phyloP scores from a whole-genome alignment of 2,113 vertebrate genomes.

The Phainopepla nitens region DNA sequence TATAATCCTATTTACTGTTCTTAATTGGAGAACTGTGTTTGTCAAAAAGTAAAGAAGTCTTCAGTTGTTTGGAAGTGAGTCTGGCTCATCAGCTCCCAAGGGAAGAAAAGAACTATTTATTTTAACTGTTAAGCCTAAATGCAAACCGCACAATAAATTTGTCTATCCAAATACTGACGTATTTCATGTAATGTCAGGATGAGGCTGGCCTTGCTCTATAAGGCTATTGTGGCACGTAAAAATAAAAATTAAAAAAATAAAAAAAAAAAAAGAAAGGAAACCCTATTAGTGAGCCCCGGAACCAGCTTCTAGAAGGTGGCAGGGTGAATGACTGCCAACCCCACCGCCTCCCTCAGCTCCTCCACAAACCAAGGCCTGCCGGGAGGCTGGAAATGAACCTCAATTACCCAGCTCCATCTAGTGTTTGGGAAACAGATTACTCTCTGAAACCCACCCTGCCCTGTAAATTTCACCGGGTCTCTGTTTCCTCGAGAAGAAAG shows the following conservation, averaged over 20 bases:
- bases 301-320: conserved; percentile 43
- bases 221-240: conserved; percentile 43
- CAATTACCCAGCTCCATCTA: conserved; percentile 72
- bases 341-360: neutral
- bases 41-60: conserved; percentile 76
- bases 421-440: conserved; percentile 64
- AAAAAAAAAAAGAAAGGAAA: conserved; percentile 17
- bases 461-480: rapidly evolving
- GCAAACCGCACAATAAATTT: conserved; percentile 72
- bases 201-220: conserved; percentile 61
- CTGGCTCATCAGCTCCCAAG: conserved; percentile 68
- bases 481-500: rapidly evolving
- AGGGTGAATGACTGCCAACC: neutral
- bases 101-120: conserved; percentile 78
- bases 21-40: conserved; percentile 76
- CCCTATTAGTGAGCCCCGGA: conserved; percentile 30
- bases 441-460: neutral
- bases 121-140: conserved; percentile 71
- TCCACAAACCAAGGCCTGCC: neutral
- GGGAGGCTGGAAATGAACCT: conserved; percentile 34
- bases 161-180: conserved; percentile 73
- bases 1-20: conserved; percentile 77
- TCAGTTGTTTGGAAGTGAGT: conserved; percentile 68
- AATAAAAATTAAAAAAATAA: neutral
- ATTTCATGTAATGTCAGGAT: conserved; percentile 70